A percentile compares a stretch with the other conserved stretches of the same genome.
Conservation (phyloP, 2,113 vertebrate genomes). For the Heteronetta atricapilla region DNA sequence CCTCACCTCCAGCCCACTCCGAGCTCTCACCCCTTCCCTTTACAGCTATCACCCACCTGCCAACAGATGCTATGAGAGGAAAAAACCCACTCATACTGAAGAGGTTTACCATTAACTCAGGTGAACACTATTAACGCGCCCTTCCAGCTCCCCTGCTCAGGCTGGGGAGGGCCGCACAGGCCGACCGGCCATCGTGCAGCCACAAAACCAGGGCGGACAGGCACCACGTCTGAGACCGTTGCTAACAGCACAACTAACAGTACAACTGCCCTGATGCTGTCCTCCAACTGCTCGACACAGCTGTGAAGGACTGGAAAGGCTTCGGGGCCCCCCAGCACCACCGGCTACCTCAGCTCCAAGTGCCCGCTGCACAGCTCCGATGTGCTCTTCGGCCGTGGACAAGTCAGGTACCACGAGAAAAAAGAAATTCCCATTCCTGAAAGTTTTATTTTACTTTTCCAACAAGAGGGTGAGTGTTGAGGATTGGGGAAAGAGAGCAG, state of each 20-base stretch:
- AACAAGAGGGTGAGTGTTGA: background rate
- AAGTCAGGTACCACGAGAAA: background rate
- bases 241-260: background rate
- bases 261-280: background rate
- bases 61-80: background rate
- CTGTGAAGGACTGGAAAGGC: too few species aligned
- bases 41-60: background rate
- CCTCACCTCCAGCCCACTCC: too few species aligned
- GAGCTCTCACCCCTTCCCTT: background rate
- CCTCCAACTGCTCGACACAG: background rate
- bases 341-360: background rate
- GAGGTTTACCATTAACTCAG: background rate
- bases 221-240: background rate
- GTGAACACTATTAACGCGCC: background rate
- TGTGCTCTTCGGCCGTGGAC: background rate
- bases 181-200: too few species aligned
- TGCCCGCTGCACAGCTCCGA: background rate
- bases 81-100: background rate
- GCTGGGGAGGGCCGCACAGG: too few species aligned
- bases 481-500: background rate
- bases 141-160: background rate
- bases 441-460: background rate
- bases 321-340: background rate
- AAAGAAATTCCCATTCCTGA: background rate
- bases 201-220: background rate